A percentile compares a stretch with the other conserved stretches of the same genome.
These are phyloP conservation scores for Chaunax sp. DNA, from an alignment of 2,797 vertebrate genomes.

Conservation along the genomic window DNA sequence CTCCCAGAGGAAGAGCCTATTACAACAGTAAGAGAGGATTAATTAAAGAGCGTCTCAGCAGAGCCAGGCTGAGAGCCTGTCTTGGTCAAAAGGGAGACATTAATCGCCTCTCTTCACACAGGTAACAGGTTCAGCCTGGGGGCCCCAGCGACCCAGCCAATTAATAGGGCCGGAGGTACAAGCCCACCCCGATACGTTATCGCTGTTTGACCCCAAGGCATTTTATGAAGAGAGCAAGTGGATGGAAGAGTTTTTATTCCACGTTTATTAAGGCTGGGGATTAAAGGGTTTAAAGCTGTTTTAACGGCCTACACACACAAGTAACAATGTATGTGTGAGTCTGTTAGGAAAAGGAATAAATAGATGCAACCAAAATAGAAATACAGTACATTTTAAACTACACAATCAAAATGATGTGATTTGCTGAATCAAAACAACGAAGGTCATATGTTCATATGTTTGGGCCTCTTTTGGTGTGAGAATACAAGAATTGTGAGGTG, in stretches of 20 bases:
- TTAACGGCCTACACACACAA: neutral
- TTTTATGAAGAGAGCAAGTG: slow-evolving; percentile 43
- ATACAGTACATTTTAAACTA: too few relatives aligned
- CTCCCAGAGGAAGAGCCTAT: slow-evolving; percentile 90
- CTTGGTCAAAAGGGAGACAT: slow-evolving; percentile 86
- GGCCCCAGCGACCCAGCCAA: slow-evolving; percentile 77
- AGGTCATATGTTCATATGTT: too few relatives aligned
- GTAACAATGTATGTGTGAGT: too few relatives aligned
- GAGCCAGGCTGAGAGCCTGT: slow-evolving; percentile 81
- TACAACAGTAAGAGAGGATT: slow-evolving; percentile 97
- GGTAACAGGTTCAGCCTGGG: slow-evolving; percentile 76
- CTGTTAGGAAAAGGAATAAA: too few relatives aligned
- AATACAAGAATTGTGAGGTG: too few relatives aligned
- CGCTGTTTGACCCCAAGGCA: slow-evolving; percentile 73
- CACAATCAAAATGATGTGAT: too few relatives aligned
- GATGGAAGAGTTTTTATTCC: neutral
- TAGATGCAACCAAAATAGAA: too few relatives aligned
- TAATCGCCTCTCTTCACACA: slow-evolving; percentile 82
- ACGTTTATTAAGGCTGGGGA: neutral
- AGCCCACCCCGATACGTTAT: slow-evolving; percentile 77
- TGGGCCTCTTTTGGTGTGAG: too few relatives aligned
- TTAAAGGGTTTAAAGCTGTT: neutral
- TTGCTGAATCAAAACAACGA: too few relatives aligned
- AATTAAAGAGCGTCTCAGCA: slow-evolving; percentile 92
- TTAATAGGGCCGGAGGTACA: slow-evolving; percentile 82